Base-by-base conservation (phyloP, 2,888 invertebrate species). In the Hydrotaea diabolus region DNA sequence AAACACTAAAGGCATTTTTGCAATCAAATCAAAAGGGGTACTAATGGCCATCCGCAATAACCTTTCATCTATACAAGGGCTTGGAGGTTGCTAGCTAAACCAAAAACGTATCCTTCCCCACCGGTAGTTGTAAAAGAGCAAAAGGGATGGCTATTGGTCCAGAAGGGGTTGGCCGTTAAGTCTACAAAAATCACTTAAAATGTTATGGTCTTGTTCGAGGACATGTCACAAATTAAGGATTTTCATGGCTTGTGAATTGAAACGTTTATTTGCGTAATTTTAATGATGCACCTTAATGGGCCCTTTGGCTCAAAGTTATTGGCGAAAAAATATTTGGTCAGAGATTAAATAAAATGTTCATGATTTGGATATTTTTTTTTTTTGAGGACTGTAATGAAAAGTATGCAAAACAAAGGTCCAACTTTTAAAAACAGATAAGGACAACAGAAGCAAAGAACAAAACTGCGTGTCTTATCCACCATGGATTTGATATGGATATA, bases 181-280 rank as follows among this genome's bases (percentile, higher is more conserved):
- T 26, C 19, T 26, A 11, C 59, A 19, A 17, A 66, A 69, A 43
- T 46, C 43, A 19, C 43, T 66, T 9, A 2, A 11, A 0, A 62
- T 46, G 19, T 69, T 23, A 69, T 43, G 43, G 43, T 21, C 43
- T 13, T 43, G 66, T 66, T 43, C 8, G 46, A 15, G 69, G 69
- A 69, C 46, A 69, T 69, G 69, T 69, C 69, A 46, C 43, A 69
- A 43, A 46, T 69, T 69, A 69, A 69, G 69, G 46, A 69, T 46
- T 21, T 69, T 66, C 66, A 66, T 43, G 66, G 66, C 11, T 21
- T 66, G 39, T 66, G 39, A 23, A 69, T 46, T 23, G 43, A 46
- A 23, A 69, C 23, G 69, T 69, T 69, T 69, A 46, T 69, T 46
- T 66, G 17, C 7, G 31, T 43, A n/a, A 11, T 69, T 21, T 43